Base-by-base conservation (phyloP, 2,888 invertebrate species). In the Cremastobaeus sp. region DNA sequence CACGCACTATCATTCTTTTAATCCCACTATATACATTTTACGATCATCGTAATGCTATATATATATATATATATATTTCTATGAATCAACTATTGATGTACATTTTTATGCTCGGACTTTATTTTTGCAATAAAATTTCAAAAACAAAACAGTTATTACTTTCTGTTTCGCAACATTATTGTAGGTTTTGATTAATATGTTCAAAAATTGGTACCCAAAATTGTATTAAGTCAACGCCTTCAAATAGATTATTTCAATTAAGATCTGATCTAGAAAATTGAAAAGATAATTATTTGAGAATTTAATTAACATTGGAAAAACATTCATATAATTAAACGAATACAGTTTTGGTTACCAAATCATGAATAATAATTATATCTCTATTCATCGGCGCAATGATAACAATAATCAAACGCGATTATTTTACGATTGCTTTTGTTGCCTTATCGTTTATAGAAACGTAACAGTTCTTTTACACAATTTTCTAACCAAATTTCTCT, bases 161-260 rank as follows among this genome's bases (percentile, higher is more conserved):
- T 43, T 12, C 43, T 55, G 65, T 65, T 65, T 55, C 37, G 47
- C 32, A 55, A 65, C 47, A 21, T 32, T 62, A 12, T 50, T 25
- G 21, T 39, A 45, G 15, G 47, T 65, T 54, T 62, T 65, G 47
- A 65, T 55, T 65, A n/a, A n/a, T n/a, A n/a, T n/a, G n/a, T n/a
- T n/a, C n/a, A n/a, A n/a, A n/a, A n/a, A n/a, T n/a, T n/a, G n/a
- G n/a, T n/a, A n/a, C n/a, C n/a, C n/a, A n/a, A n/a, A n/a, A n/a
- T n/a, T n/a, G n/a, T n/a, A n/a, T n/a, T n/a, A n/a, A n/a, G n/a
- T n/a, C n/a, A n/a, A n/a, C n/a, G n/a, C n/a, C n/a, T n/a, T n/a
- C n/a, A n/a, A n/a, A n/a, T n/a, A n/a, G n/a, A n/a, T n/a, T n/a
- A n/a, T n/a, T n/a, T n/a, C n/a, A n/a, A n/a, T n/a, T n/a, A n/a